Percentiles rank a stretch among this genome's conserved stretches.
These are phyloP conservation scores for Pachymerium ferrugineum DNA, from an alignment of 2,888 invertebrate genomes.

Conservation along the genomic window DNA sequence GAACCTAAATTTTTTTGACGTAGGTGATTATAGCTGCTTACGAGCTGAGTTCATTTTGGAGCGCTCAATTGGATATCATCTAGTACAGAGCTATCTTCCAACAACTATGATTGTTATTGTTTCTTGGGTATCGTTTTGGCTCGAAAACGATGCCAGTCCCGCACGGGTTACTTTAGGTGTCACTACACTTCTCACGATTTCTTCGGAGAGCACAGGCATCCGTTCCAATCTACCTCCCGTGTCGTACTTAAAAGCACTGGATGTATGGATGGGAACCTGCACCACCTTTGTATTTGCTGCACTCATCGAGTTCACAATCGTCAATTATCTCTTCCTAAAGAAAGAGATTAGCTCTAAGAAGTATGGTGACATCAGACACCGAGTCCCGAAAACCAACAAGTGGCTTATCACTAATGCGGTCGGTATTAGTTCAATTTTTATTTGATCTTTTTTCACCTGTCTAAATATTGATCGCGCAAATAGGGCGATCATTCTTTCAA, in stretches of 20 bases:
- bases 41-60: slow-evolving; percentile 42
- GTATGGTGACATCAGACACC: neutral
- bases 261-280: slow-evolving; percentile 45
- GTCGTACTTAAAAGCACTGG: slow-evolving; percentile 42
- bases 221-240: slow-evolving; percentile 40
- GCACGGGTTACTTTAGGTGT: slow-evolving; percentile 45
- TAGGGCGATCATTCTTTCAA: too few relatives aligned
- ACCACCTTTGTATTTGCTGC: slow-evolving; percentile 52
- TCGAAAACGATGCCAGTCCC: slow-evolving; percentile 44
- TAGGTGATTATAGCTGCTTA: slow-evolving; percentile 43
- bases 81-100: slow-evolving; percentile 44
- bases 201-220: slow-evolving; percentile 41
- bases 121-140: slow-evolving; percentile 45
- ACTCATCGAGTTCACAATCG: slow-evolving; percentile 51
- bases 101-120: slow-evolving; percentile 44
- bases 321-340: slow-evolving; percentile 51
- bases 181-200: slow-evolving; percentile 44
- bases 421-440: neutral
- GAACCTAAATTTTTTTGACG: neutral
- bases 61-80: slow-evolving; percentile 43
- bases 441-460: neutral
- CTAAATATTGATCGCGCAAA: too few relatives aligned
- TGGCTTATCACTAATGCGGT: neutral
- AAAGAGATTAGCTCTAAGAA: neutral
- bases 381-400: neutral